Evolutionary conservation across 2,888 invertebrate genomes (phyloP).

Genomic region (Celastrina argiolus): DNA sequence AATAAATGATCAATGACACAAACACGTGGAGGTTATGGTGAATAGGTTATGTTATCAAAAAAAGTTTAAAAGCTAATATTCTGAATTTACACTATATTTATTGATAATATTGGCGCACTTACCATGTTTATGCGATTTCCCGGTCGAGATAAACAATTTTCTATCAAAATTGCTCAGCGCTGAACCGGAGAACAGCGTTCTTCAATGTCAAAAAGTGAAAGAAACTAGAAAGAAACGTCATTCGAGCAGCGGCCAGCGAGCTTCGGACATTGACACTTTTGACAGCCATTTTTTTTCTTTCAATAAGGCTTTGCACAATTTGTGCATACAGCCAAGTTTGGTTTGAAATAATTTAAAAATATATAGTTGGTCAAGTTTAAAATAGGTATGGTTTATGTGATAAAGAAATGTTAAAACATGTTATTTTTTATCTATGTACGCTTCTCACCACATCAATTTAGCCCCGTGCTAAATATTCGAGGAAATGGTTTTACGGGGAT

Average conservation of each 20-base stretch:
- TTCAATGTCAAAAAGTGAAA: conserved; percentile 44
- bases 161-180: conserved; percentile 88
- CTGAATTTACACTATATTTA: background rate
- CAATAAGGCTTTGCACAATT: too few relatives aligned
- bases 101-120: conserved; percentile 38
- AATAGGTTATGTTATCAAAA: background rate
- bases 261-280: background rate
- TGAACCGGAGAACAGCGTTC: conserved; percentile 85
- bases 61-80: background rate
- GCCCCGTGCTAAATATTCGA: too few relatives aligned
- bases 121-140: conserved; percentile 80
- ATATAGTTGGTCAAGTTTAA: too few relatives aligned
- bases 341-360: too few relatives aligned
- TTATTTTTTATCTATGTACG: too few relatives aligned
- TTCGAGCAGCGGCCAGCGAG: background rate
- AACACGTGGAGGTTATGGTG: conserved; percentile 2
- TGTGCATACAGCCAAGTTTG: too few relatives aligned
- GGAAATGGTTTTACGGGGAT: too few relatives aligned
- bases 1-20: background rate
- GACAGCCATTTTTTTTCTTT: background rate
- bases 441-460: too few relatives aligned
- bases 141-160: conserved; percentile 93
- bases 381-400: too few relatives aligned
- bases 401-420: too few relatives aligned
- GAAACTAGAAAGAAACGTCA: conserved; percentile 44